Base-by-base conservation (phyloP, 1,140 invertebrate species). In the Anastrepha ludens region DNA sequence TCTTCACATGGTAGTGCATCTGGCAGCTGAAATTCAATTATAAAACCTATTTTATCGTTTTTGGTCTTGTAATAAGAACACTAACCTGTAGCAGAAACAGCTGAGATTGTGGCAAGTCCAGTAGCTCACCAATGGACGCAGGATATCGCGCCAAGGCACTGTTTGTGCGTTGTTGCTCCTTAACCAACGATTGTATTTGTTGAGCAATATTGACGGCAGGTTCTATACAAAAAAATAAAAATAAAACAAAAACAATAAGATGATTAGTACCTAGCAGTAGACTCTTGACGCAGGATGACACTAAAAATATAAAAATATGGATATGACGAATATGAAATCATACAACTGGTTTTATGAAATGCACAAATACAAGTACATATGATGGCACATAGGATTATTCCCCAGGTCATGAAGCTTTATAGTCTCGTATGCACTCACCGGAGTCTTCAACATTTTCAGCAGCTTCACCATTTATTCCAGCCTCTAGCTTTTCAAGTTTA, bases 1-100 rank as follows among this genome's bases (percentile, higher is more conserved):
- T 81, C 88, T 89, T 94, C 87, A 92, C 94, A 94, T 0, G 94
- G 94, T 88, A 95, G 89, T 3, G 92, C 92, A 89, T 94, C 94
- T 39, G 94, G 94, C 74, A 94, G 90, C 94, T 94, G 88, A 87
- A 88, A 86, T 87, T 87, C 67, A 29, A 64, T 47, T 81, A 29
- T 74, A 6, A 0, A 9, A 81, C 47, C 39, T 78, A 17, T 44
- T 81, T 59, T 78, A 60, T 81, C 39, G 5, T 29, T 47, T 9
- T n/a, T 17, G 29, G 29, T 29, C 1, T 29, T 29, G 29, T 29
- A 29, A 29, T 29, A 29, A 1, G 2, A 39, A 65, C 17, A 62
- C 86, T 29, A 86, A 92, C 87, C 74, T 92, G 92, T 89, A 93
- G 90, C 2, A 93, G 65, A 20, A 93, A 92, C 41, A 92, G 88